Conservation (phyloP, 64 coral and sea anemone species). For the Exaiptasia diaphana region DNA sequence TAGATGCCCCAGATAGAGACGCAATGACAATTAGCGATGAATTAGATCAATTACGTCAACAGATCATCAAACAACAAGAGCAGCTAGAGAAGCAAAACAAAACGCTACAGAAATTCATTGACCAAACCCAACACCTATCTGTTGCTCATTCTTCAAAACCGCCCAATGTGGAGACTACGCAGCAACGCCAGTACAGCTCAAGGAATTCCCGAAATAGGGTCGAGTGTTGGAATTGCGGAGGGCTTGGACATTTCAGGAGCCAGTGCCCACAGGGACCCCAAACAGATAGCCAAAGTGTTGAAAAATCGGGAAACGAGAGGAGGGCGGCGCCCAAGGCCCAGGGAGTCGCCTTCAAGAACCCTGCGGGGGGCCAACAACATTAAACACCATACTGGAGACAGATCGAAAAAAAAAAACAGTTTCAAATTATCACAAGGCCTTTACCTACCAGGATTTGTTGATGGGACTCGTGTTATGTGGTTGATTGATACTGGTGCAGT, state of each 20-base stretch:
- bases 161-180: not conserved
- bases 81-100: not conserved
- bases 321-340: not conserved
- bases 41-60: not conserved
- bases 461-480: conserved; percentile 3
- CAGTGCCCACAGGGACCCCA: not conserved
- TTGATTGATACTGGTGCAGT: conserved; percentile 30
- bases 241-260: conserved; percentile 12
- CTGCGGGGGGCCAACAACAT: not conserved
- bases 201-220: not conserved
- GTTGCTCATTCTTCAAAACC: too few relatives aligned
- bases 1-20: too few relatives aligned
- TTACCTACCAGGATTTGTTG: conserved; percentile 28
- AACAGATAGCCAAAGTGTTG: not conserved
- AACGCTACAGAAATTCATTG: not conserved
- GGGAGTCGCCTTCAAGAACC: not conserved
- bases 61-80: not conserved
- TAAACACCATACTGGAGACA: not conserved
- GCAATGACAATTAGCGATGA: too few relatives aligned
- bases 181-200: not conserved
- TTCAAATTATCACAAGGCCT: not conserved
- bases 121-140: not conserved
- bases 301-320: not conserved
- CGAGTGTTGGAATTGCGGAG: conserved; percentile 14
- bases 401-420: not conserved